Evolutionary conservation across 1,140 invertebrate genomes (phyloP).

Genomic region (Neodiprion pinetum): DNA sequence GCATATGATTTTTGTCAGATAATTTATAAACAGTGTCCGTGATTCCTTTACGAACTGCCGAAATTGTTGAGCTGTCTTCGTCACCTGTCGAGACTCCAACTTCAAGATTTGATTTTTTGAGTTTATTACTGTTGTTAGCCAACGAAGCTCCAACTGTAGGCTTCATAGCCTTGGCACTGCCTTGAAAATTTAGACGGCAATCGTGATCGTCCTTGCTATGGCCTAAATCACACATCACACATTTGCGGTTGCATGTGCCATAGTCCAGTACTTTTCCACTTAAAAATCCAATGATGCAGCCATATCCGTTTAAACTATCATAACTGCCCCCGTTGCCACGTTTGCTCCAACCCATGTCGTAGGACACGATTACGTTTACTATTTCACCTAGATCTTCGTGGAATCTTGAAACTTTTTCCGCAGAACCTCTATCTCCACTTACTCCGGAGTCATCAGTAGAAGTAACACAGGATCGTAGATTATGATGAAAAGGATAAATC

Average conservation of each 20-base stretch:
- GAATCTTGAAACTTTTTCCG: background rate
- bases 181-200: constrained; percentile 23
- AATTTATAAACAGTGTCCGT: constrained; percentile 22
- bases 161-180: constrained; percentile 27
- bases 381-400: constrained; percentile 17
- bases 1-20: constrained; percentile 23
- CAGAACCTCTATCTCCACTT: background rate
- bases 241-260: constrained; percentile 9
- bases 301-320: constrained; percentile 25
- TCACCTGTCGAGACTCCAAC: constrained; percentile 20
- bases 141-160: constrained; percentile 17
- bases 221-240: constrained; percentile 14
- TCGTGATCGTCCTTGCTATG: constrained; percentile 17
- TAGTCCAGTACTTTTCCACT: constrained; percentile 19
- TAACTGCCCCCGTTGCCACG: constrained; percentile 19
- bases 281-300: constrained; percentile 20
- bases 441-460: background rate
- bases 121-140: constrained; percentile 21
- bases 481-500: constrained; percentile 13
- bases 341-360: constrained; percentile 22
- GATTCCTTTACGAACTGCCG: constrained; percentile 10
- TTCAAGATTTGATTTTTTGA: constrained; percentile 15
- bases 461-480: background rate
- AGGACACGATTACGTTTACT: constrained; percentile 25
- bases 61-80: background rate